phyloP scores from a whole-genome alignment of 2,113 vertebrate genomes.

The Phaethon lepturus region DNA sequence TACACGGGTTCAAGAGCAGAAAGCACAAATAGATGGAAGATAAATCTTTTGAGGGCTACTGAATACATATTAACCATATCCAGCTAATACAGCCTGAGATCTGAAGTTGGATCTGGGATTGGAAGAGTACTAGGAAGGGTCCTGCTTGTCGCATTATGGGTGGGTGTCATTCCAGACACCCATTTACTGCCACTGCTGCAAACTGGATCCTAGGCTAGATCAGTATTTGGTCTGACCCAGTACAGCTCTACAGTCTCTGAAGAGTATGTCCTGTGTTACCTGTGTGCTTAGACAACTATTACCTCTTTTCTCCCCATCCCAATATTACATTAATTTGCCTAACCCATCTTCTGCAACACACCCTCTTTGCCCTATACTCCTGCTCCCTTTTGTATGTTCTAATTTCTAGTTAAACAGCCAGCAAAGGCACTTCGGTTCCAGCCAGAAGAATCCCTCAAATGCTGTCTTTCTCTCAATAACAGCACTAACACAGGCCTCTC shows the following conservation, averaged over 20 bases:
- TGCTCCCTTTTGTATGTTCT: neutral
- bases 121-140: neutral
- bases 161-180: neutral
- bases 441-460: neutral
- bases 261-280: neutral
- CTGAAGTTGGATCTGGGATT: accelerated
- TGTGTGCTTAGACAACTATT: neutral
- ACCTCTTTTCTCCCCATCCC: neutral
- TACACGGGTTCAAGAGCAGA: neutral
- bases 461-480: neutral
- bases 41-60: neutral
- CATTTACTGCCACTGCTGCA: neutral
- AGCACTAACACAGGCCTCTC: neutral
- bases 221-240: neutral
- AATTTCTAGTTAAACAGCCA: neutral
- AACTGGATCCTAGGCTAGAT: neutral
- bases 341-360: neutral
- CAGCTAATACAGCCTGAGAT: neutral
- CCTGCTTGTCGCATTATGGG: neutral
- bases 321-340: neutral
- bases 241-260: neutral
- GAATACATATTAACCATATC: neutral
- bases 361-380: neutral
- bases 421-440: accelerated
- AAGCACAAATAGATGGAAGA: neutral